Percentiles rank a stretch among this genome's conserved stretches.
Conservation (phyloP, 2,888 invertebrate species). For the Lobophora halterata region DNA sequence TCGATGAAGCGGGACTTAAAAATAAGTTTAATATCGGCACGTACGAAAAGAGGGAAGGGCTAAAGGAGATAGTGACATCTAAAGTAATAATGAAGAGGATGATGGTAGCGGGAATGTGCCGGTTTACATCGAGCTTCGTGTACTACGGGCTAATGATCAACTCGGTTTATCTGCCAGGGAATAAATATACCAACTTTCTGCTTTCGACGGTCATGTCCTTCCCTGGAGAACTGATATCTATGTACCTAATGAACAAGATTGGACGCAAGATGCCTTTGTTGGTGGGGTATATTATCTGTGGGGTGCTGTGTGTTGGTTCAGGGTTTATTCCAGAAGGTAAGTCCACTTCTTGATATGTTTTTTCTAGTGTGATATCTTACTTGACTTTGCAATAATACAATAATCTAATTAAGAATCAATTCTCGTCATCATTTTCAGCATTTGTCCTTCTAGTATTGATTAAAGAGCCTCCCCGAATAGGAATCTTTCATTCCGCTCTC, state of each 20-base stretch:
- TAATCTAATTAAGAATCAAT: too few species aligned
- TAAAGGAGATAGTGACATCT: conserved; percentile 47
- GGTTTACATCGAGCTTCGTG: conserved; percentile 60
- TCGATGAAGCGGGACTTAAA: conserved; percentile 47
- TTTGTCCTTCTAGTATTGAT: too few species aligned
- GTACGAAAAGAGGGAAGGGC: conserved; percentile 48
- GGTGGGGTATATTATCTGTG: conserved; percentile 50
- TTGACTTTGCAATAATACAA: too few species aligned
- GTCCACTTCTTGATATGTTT: too few species aligned
- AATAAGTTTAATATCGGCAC: conserved; percentile 51
- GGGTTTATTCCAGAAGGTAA: conserved; percentile 54
- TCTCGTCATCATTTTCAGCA: too few species aligned
- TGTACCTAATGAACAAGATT: conserved; percentile 60
- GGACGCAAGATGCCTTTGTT: conserved; percentile 59
- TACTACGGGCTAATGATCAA: conserved; percentile 66
- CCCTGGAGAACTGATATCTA: conserved; percentile 59
- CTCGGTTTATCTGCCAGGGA: conserved; percentile 62
- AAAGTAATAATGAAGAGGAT: conserved; percentile 53
- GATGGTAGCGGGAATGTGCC: conserved; percentile 42
- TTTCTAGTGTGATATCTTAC: too few species aligned
- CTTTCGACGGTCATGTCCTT: conserved; percentile 63
- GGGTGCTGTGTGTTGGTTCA: conserved; percentile 47
- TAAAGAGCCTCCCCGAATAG: too few species aligned
- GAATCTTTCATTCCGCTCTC: too few species aligned
- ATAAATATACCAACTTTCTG: conserved; percentile 63